Evolutionary conservation across 2,888 invertebrate species (phyloP).

Genomic region (Limulus polyphemus): DNA sequence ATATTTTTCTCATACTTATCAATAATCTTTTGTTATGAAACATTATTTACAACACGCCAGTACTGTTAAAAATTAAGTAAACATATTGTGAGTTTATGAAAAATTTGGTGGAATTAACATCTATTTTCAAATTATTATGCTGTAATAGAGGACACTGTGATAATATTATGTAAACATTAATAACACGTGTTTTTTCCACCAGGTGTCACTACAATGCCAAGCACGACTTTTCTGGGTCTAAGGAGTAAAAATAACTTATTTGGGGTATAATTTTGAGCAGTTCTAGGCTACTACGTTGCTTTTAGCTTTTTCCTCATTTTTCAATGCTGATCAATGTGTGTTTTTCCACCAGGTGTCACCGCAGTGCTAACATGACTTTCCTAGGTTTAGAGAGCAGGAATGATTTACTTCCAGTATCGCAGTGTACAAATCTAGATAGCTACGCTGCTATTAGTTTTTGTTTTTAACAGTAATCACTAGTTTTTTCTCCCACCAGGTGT

Average conservation of each 20-base stretch:
- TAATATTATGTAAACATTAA: too few relatives aligned
- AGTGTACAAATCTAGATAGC: conserved; percentile 90
- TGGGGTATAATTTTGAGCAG: conserved; percentile 86
- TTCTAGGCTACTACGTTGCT: conserved; percentile 79
- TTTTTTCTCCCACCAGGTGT: conserved; percentile 47
- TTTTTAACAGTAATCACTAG: conserved; percentile 39
- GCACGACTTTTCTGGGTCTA: conserved; percentile 74
- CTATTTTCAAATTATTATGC: too few relatives aligned
- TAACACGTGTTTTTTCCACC: too few relatives aligned
- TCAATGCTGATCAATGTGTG: too few relatives aligned
- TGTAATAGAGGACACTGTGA: too few relatives aligned
- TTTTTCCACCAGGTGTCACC: conserved; percentile 72
- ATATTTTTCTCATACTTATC: too few relatives aligned
- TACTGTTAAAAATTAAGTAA: too few relatives aligned
- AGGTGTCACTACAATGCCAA: conserved; percentile 84
- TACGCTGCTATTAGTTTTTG: conserved; percentile 84
- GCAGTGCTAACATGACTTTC: conserved; percentile 86
- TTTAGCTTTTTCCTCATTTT: conserved; percentile 87
- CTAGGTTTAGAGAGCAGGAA: conserved; percentile 77
- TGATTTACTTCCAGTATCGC: conserved; percentile 78
- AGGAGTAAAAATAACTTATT: conserved; percentile 82
- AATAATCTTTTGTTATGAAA: too few relatives aligned
- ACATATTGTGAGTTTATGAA: too few relatives aligned
- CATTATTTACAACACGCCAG: too few relatives aligned
- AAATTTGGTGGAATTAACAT: too few relatives aligned